phyloP scores from a whole-genome alignment of 2,888 invertebrate genomes.

The Hermodice carunculata region DNA sequence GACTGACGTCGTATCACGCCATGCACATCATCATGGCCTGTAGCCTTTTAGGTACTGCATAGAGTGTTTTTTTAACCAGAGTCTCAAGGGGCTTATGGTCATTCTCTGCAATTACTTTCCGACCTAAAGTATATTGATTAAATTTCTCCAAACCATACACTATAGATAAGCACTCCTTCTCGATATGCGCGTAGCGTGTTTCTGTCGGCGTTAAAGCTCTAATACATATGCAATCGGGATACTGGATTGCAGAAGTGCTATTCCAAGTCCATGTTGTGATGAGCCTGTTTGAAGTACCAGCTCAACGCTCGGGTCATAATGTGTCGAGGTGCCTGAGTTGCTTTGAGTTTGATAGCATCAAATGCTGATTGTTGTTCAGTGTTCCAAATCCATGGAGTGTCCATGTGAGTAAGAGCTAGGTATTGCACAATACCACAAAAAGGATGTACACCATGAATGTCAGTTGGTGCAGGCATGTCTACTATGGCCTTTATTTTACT shows the following conservation, averaged over 20 bases:
- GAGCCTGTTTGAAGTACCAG: slow-evolving; percentile 19
- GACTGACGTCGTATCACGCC: slow-evolving; percentile 33
- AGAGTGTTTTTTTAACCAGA: slow-evolving; percentile 19
- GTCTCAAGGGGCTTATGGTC: slow-evolving; percentile 27
- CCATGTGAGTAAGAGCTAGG: no score
- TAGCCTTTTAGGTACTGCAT: slow-evolving; percentile 20
- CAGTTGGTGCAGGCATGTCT: slow-evolving; percentile 28
- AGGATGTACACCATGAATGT: slow-evolving; percentile 26
- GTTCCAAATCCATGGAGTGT: no score
- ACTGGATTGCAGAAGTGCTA: slow-evolving; percentile 11
- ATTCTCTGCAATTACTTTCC: slow-evolving; percentile 7
- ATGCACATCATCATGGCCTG: slow-evolving; percentile 44
- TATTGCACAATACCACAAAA: slow-evolving; percentile 34
- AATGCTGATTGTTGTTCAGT: no score
- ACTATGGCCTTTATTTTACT: slow-evolving; percentile 29
- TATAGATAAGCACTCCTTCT: slow-evolving; percentile 22
- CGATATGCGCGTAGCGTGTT: slow-evolving; percentile 25
- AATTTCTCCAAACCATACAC: slow-evolving; percentile 21
- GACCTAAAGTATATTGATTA: slow-evolving; percentile 24
- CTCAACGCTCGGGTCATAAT: slow-evolving; percentile 16
- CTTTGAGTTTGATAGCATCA: background rate
- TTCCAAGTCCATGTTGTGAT: slow-evolving; percentile 15
- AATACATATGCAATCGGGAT: slow-evolving; percentile 18
- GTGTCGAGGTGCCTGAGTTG: slow-evolving; percentile 14
- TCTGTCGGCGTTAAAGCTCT: slow-evolving; percentile 21